Conservation (phyloP, 2,888 invertebrate species). For the Petrophora chlorosata region DNA sequence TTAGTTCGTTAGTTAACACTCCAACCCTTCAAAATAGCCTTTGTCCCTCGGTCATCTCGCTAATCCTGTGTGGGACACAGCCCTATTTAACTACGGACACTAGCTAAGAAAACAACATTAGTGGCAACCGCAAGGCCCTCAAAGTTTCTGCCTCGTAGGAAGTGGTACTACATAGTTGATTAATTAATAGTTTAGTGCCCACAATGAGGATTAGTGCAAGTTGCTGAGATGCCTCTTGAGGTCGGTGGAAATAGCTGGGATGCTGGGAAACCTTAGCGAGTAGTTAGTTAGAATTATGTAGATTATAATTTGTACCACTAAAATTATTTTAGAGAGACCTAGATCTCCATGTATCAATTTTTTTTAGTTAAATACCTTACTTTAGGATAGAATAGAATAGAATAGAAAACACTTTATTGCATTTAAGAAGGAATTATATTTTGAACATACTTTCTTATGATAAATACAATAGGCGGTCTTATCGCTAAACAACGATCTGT, state of each 20-base stretch:
- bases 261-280: constrained; percentile 4
- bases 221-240: constrained; percentile 47
- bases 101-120: constrained; percentile 71
- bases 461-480: too few species aligned
- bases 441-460: too few species aligned
- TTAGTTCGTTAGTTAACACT: constrained; percentile 12
- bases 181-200: constrained; percentile 59
- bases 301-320: too few species aligned
- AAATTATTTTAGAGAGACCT: too few species aligned
- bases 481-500: too few species aligned
- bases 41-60: constrained; percentile 33
- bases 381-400: too few species aligned
- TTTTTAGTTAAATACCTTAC: too few species aligned
- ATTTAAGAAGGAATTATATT: too few species aligned
- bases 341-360: too few species aligned
- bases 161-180: constrained; percentile 51
- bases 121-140: constrained; percentile 57
- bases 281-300: too few species aligned
- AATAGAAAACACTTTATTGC: too few species aligned
- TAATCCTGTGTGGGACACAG: constrained; percentile 44
- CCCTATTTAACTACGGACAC: constrained; percentile 65
- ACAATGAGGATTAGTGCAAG: constrained; percentile 54
- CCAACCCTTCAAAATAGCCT: constrained; percentile 18
- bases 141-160: constrained; percentile 53
- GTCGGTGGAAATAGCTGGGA: constrained; percentile 32